Conservation (phyloP, 2,113 vertebrate genomes). For the Lontra canadensis region DNA sequence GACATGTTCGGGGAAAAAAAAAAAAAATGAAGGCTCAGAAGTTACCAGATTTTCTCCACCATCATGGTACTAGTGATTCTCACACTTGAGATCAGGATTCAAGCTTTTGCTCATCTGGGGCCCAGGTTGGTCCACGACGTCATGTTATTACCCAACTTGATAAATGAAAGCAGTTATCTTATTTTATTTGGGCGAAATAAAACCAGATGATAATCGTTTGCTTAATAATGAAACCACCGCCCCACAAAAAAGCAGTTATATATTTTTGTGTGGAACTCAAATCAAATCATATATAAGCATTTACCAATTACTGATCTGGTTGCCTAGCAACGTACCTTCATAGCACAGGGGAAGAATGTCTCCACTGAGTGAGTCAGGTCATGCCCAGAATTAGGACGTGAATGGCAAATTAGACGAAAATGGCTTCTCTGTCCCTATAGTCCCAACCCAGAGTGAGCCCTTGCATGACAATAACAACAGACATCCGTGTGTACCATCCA, state of each 20-base stretch:
- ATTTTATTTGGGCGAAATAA: slow-evolving; percentile 71
- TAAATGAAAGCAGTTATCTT: slow-evolving; percentile 65
- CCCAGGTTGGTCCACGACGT: background rate
- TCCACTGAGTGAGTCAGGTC: slow-evolving; percentile 28
- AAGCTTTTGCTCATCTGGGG: background rate
- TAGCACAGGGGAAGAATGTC: slow-evolving; percentile 43
- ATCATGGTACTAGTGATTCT: background rate
- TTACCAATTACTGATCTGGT: slow-evolving; percentile 75
- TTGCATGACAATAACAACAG: background rate
- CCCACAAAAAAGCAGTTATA: slow-evolving; percentile 62
- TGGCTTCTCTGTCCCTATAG: background rate
- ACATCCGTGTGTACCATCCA: rapidly evolving
- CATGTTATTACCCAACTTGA: background rate
- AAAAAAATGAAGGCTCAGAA: background rate
- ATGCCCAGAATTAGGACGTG: slow-evolving; percentile 58
- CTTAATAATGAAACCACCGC: slow-evolving; percentile 53
- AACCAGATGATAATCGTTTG: slow-evolving; percentile 73
- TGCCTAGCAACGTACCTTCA: slow-evolving; percentile 75
- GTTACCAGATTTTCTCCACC: background rate
- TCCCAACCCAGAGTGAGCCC: background rate
- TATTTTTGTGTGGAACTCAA: slow-evolving; percentile 75
- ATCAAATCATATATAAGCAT: slow-evolving; percentile 77
- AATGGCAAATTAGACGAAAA: slow-evolving; percentile 52
- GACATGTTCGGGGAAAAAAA: background rate
- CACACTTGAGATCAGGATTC: background rate